Evolutionary conservation across 2,113 vertebrate genomes (phyloP).

Genomic region (Myrmophylax atrothorax): DNA sequence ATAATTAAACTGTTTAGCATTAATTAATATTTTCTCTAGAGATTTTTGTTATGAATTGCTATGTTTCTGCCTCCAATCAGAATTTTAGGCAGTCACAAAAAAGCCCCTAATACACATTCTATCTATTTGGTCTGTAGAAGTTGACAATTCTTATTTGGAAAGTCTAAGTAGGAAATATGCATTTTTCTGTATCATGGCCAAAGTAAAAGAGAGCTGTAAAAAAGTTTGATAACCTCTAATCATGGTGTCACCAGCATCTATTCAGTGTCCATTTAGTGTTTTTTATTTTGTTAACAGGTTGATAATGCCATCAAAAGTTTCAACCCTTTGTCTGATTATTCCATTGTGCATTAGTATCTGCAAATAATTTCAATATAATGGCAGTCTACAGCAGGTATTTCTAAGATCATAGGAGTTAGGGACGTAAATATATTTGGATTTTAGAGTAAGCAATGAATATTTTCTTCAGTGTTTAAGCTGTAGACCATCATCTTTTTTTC

Average conservation of each 20-base stretch:
- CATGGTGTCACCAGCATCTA: background rate
- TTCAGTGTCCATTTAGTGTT: background rate
- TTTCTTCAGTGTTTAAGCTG: background rate
- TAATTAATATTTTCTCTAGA: background rate
- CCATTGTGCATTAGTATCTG: background rate
- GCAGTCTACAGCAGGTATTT: background rate
- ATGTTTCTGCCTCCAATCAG: background rate
- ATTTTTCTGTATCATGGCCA: background rate
- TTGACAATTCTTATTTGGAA: background rate
- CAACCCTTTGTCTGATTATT: background rate
- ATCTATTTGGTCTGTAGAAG: background rate
- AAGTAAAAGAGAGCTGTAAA: background rate
- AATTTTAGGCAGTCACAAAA: background rate
- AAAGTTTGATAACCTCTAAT: background rate
- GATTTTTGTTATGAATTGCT: background rate
- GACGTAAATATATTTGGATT: background rate
- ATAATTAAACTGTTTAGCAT: background rate
- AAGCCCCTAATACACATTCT: rapidly evolving
- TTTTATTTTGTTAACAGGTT: background rate
- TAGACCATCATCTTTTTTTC: background rate
- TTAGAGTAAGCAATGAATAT: background rate
- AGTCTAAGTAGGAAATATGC: background rate
- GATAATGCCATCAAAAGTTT: background rate
- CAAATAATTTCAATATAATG: background rate
- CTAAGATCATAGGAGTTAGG: background rate